Base-by-base conservation (phyloP, 2,888 invertebrate species). In the Encarsia formosa region DNA sequence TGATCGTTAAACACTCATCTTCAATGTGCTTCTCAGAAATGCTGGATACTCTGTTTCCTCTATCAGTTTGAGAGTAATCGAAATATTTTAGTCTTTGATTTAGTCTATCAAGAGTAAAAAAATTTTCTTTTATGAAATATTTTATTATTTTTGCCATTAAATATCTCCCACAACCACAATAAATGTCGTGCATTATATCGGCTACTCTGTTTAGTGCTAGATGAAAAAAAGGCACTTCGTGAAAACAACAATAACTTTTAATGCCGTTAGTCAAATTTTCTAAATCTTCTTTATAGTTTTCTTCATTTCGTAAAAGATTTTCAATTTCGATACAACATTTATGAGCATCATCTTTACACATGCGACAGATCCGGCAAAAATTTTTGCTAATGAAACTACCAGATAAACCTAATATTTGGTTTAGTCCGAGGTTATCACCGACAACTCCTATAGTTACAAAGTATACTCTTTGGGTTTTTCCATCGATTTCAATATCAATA, bases 111-210 rank as follows among this genome's bases (percentile, higher is more conserved):
- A 63, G 44, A 26, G 49, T 47, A 41, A 61, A 59, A 48, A 45
- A 65, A 26, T 54, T 31, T 34, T 42, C 5, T 22, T 44, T 16
- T 16, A 49, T 57, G 11, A 62, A 59, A 20, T 53, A 37, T 26
- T 57, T 40, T 19, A 67, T 63, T 15, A 67, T 62, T 37, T 55
- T 43, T 4, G 62, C 58, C 63, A 67, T 63, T 29, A 60, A 65
- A 58, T 67, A 64, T 42, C 65, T 44, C 43, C 57, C 56, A 18
- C 65, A 47, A 22, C 65, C 65, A 47, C 65, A 61, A 54, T 54
- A 61, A 22, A 66, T 42, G 49, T 69, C 67, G 42, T 70, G 69
- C 64, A 68, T 66, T 18, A 67, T 55, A 54, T 69, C 70, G 57
- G 63, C 65, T 8, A 58, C 57, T 11, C 59, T 26, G 58, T 68